Evolutionary conservation across 2,888 invertebrate genomes (phyloP), one percentile per base, ranked within the genome.

Genomic region (Linyphia triangularis): DNA sequence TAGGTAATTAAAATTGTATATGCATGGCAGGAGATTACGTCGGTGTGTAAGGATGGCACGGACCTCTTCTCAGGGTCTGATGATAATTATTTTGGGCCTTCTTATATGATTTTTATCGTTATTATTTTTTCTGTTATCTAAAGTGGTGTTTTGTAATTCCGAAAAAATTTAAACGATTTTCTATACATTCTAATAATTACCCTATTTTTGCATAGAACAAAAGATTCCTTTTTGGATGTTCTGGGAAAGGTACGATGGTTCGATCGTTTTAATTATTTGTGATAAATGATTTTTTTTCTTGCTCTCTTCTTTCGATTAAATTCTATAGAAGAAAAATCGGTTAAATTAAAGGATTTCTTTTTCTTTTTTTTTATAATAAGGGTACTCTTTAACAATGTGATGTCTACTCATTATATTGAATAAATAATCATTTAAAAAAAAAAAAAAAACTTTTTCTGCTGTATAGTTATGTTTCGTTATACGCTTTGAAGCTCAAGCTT

Each of bases 1-100:
- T 88, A 81, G 86, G 86, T 88, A 88, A 88, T 88, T 88, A 88
- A 88, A 88, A 81, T 88, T 81, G 81, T 81, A 81, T 88, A 81
- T 88, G 86, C 86, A 81, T 88, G 81, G 75, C 65, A 30, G 73
- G 85, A 88, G 86, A 88, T 88, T 81, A 88, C 86, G 72, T 72
- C 85, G 79, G 40, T 85, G 85, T 77, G 85, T 63, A 57, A 43
- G 9, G 51, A n/a, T 16, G 37, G 51, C 30, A 57, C 57, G 85
- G 40, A 9, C n/a, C 72, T 40, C n/a, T 51, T 40, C 72, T 81
- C 73, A 19, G 72, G 69, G 86, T 88, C 81, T 88, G 81, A 88
- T 88, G 81, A 88, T 88, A 88, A 88, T 88, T 88, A 88, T 88
- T 85, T 79, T 33, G 61, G 7, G 26, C 9, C 16, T 40, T 77